A percentile compares a stretch with the other conserved stretches of the same genome.
phyloP scores from a whole-genome alignment of 2,113 vertebrate genomes.

The Pantherophis guttatus region DNA sequence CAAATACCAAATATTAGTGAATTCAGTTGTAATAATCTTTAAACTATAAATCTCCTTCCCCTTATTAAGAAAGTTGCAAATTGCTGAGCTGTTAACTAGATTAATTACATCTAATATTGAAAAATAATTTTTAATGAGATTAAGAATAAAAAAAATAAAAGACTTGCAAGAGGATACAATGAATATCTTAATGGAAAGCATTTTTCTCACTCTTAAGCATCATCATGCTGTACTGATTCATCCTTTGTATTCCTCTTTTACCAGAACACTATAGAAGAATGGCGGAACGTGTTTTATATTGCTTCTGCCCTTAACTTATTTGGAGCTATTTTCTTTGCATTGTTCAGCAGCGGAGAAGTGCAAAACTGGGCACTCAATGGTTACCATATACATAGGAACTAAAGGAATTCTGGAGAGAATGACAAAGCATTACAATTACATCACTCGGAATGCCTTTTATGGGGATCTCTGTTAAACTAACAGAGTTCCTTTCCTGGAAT shows the following conservation, averaged over 20 bases:
- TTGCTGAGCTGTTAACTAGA: background rate
- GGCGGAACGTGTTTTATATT: slow-evolving; percentile 92
- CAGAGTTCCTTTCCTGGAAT: slow-evolving; percentile 48
- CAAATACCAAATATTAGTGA: background rate
- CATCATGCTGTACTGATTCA: slow-evolving; percentile 31
- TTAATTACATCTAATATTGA: background rate
- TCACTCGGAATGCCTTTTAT: slow-evolving; percentile 67
- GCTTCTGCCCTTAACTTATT: slow-evolving; percentile 88
- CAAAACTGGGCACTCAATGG: slow-evolving; percentile 86
- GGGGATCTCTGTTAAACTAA: slow-evolving; percentile 43
- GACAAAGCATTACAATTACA: slow-evolving; percentile 44
- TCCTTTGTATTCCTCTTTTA: slow-evolving; percentile 34
- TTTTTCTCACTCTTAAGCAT: slow-evolving; percentile 12
- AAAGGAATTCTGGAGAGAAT: slow-evolving; percentile 52
- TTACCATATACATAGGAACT: slow-evolving; percentile 66
- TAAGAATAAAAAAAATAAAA: background rate
- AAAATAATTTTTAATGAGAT: background rate
- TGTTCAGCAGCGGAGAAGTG: slow-evolving; percentile 84
- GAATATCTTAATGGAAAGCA: background rate
- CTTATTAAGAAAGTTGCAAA: background rate
- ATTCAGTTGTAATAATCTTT: background rate
- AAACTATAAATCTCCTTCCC: background rate
- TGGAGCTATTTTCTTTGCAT: slow-evolving; percentile 83
- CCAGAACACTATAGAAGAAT: slow-evolving; percentile 89
- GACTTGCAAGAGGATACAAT: background rate